Conservation (phyloP, 1,140 invertebrate genomes). For the Trichomalopsis sarcophagae region DNA sequence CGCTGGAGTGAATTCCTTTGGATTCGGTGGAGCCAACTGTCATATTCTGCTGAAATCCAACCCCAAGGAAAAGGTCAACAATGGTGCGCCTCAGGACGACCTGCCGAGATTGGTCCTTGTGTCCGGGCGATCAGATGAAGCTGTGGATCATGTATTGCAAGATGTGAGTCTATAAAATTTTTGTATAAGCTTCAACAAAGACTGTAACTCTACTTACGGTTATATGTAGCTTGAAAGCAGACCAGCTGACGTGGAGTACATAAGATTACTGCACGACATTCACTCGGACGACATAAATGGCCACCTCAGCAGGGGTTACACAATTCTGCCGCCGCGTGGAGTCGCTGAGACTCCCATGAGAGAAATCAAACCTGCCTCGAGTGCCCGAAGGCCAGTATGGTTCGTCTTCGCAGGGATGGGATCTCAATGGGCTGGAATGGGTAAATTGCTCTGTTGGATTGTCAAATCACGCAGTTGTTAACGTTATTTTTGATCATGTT, state of each 20-base stretch:
- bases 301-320: slow-evolving; percentile 77
- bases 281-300: slow-evolving; percentile 75
- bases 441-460: slow-evolving; percentile 60
- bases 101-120: slow-evolving; percentile 77
- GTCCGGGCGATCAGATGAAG: slow-evolving; percentile 82
- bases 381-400: slow-evolving; percentile 82
- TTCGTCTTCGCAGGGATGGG: slow-evolving; percentile 94
- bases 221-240: slow-evolving; percentile 64
- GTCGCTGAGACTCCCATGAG: slow-evolving; percentile 66
- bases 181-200: too few relatives aligned
- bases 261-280: slow-evolving; percentile 73
- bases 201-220: too few relatives aligned
- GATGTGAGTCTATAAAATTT: slow-evolving; percentile 67
- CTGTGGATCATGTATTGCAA: slow-evolving; percentile 80
- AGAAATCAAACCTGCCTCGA: slow-evolving; percentile 77
- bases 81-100: slow-evolving; percentile 67
- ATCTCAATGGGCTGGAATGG: slow-evolving; percentile 91
- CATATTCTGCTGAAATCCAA: slow-evolving; percentile 79
- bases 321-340: slow-evolving; percentile 68
- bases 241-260: slow-evolving; percentile 75
- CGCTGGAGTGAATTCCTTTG: slow-evolving; percentile 76
- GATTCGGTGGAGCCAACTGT: slow-evolving; percentile 78
- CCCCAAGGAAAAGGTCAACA: slow-evolving; percentile 71
- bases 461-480: too few relatives aligned
- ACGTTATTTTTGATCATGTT: not conserved